Conservation (phyloP, 2,888 invertebrate species). For the Asteroscopus sphinx region DNA sequence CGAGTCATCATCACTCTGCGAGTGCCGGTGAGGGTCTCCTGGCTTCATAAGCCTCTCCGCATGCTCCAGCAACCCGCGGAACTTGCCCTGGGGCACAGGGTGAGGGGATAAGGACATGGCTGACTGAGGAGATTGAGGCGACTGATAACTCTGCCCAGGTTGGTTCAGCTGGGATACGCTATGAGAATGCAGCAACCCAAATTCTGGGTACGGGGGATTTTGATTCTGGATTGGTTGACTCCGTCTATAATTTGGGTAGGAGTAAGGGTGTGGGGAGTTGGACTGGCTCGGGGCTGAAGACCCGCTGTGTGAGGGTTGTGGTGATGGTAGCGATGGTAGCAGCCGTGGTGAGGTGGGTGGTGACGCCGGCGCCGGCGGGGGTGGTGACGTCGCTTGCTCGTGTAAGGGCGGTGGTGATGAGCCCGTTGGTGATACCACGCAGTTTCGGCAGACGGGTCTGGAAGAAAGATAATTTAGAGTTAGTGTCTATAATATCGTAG, state of each 20-base stretch:
- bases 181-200: constrained; percentile 74
- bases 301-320: constrained; percentile 82
- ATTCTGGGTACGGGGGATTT: constrained; percentile 75
- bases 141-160: constrained; percentile 76
- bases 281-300: constrained; percentile 81
- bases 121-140: constrained; percentile 82
- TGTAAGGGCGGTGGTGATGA: constrained; percentile 83
- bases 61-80: constrained; percentile 84
- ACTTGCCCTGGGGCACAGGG: constrained; percentile 83
- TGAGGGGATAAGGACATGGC: constrained; percentile 86
- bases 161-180: constrained; percentile 76
- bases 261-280: constrained; percentile 82
- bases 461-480: constrained; percentile 59
- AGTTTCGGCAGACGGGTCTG: constrained; percentile 96
- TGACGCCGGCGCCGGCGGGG: constrained; percentile 81
- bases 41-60: constrained; percentile 91
- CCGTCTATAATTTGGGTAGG: constrained; percentile 80
- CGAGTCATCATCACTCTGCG: constrained; percentile 98
- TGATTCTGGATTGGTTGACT: constrained; percentile 71
- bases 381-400: constrained; percentile 78
- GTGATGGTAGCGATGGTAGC: constrained; percentile 76
- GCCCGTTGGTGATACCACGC: constrained; percentile 91
- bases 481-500: neutral
- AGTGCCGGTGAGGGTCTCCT: constrained; percentile 94
- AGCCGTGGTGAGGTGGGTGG: constrained; percentile 76